Conservation (phyloP, 2,888 invertebrate genomes). For the Limnephilus lunatus region DNA sequence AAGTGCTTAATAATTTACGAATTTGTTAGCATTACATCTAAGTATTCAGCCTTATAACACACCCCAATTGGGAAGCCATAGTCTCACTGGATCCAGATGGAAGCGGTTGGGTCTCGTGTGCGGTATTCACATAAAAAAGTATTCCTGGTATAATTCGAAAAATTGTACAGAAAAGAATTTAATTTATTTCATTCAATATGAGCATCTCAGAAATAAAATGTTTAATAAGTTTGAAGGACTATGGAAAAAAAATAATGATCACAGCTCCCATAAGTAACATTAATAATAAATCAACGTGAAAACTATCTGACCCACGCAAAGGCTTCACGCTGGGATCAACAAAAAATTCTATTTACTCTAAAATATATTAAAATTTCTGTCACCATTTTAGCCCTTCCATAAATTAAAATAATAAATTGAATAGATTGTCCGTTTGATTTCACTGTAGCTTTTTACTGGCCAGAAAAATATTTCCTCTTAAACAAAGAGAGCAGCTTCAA, state of each 20-base stretch:
- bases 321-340: neutral
- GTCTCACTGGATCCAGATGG: too few relatives aligned
- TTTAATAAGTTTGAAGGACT: neutral
- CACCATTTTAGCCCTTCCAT: neutral
- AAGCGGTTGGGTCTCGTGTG: too few relatives aligned
- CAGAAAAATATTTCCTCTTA: neutral
- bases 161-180: too few relatives aligned
- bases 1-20: too few relatives aligned
- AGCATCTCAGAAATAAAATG: neutral
- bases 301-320: neutral
- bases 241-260: neutral
- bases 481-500: slow-evolving; percentile 39
- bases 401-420: neutral
- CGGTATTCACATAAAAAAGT: too few relatives aligned
- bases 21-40: too few relatives aligned
- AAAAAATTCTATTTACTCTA: neutral
- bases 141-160: too few relatives aligned
- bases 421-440: neutral
- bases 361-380: neutral
- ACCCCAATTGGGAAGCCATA: too few relatives aligned
- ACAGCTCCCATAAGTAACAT: neutral
- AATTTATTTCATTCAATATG: neutral
- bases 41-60: too few relatives aligned
- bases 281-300: neutral
- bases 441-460: neutral